Percentiles rank a stretch among this genome's conserved stretches.
phyloP scores from a whole-genome alignment of 2,113 vertebrate species.

The Chiloscyllium plagiosum region DNA sequence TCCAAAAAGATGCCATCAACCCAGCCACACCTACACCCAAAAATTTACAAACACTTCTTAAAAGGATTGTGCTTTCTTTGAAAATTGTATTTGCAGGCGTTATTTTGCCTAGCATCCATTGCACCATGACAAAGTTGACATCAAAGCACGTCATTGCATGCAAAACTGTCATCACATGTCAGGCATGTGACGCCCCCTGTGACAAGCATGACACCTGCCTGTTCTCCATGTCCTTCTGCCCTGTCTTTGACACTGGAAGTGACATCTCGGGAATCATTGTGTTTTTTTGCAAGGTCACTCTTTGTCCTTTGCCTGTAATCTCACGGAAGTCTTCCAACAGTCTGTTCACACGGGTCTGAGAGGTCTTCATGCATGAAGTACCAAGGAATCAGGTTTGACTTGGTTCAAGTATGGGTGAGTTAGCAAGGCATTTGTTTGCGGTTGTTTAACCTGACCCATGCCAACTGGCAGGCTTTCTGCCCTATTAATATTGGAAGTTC shows the following conservation, averaged over 20 bases:
- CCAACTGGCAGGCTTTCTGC: background rate
- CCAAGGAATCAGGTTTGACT: background rate
- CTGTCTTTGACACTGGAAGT: background rate
- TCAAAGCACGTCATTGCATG: constrained; percentile 25
- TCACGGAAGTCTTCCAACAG: background rate
- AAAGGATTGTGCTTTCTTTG: background rate
- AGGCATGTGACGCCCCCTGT: background rate
- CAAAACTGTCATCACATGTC: background rate
- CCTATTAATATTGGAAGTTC: background rate
- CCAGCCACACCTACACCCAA: background rate
- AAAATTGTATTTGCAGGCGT: background rate
- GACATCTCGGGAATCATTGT: background rate
- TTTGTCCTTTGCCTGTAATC: background rate
- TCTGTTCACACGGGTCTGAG: constrained; percentile 17
- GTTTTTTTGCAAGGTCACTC: background rate
- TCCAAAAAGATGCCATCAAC: background rate
- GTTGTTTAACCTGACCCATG: background rate
- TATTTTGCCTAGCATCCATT: background rate
- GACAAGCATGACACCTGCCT: background rate
- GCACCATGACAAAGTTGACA: background rate
- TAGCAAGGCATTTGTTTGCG: background rate
- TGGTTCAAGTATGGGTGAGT: background rate
- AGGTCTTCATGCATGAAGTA: background rate
- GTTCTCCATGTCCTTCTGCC: background rate
- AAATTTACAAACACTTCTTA: background rate